phyloP scores from a whole-genome alignment of 2,888 invertebrate species.

The Tetranychus truncatus region DNA sequence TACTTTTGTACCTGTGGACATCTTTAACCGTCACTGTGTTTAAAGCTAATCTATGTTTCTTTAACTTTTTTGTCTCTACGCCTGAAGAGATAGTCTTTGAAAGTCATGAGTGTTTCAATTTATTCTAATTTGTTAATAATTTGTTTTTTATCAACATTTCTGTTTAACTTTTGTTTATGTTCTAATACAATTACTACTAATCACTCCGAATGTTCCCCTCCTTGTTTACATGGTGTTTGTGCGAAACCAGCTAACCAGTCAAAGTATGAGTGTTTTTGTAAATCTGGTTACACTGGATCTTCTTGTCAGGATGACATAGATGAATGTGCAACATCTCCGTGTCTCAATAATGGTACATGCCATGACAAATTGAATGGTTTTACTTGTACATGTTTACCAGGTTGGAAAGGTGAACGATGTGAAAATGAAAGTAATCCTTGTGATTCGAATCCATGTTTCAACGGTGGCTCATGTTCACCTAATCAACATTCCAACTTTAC shows the following conservation, averaged over 20 bases:
- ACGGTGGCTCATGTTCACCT: constrained; percentile 49
- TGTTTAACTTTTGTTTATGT: too few species aligned
- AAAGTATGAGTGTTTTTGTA: constrained; percentile 41
- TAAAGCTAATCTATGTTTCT: too few species aligned
- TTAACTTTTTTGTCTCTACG: too few species aligned
- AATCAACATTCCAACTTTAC: constrained; percentile 41
- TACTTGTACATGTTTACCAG: constrained; percentile 40
- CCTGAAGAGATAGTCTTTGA: too few species aligned
- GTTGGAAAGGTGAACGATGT: constrained; percentile 49
- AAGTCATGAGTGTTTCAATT: too few species aligned
- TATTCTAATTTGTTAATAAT: too few species aligned
- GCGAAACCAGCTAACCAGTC: background rate
- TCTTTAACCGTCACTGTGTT: too few species aligned
- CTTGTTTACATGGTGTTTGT: background rate
- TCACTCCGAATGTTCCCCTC: background rate
- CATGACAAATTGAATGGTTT: constrained; percentile 51
- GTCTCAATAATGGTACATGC: constrained; percentile 53
- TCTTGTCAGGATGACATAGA: constrained; percentile 30
- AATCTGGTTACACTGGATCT: constrained; percentile 42
- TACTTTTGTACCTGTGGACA: too few species aligned
- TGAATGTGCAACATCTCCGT: constrained; percentile 31
- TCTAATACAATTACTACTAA: too few species aligned
- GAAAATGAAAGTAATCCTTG: constrained; percentile 71
- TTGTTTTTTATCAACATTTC: too few species aligned
- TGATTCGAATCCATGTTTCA: constrained; percentile 56